Evolutionary conservation across 2,113 vertebrate genomes (phyloP).

Genomic region (Cavia porcellus): DNA sequence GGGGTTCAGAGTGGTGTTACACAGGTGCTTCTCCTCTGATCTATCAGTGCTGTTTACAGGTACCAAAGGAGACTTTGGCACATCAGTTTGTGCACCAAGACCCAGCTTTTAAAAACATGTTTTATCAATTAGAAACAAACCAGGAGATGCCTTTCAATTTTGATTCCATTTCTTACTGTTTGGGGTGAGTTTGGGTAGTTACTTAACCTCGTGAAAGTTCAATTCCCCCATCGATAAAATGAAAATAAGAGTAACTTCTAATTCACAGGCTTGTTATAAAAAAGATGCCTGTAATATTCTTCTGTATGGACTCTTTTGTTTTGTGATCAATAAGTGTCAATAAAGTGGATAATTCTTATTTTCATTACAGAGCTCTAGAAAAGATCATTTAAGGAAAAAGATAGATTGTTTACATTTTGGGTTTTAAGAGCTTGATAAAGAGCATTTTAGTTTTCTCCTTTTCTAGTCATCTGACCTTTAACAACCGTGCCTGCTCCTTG

Average conservation of each 20-base stretch:
- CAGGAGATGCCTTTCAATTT: background rate
- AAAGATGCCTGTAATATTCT: slow-evolving; percentile 1
- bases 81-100: background rate
- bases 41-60: background rate
- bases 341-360: slow-evolving; percentile 45
- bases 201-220: background rate
- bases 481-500: background rate
- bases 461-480: background rate
- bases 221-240: slow-evolving; percentile 28
- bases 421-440: slow-evolving; percentile 18
- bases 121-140: background rate
- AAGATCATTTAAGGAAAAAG: background rate
- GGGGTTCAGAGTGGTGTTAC: background rate
- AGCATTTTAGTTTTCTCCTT: background rate
- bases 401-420: background rate
- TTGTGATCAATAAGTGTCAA: slow-evolving; percentile 5
- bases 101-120: background rate
- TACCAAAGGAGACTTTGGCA: background rate
- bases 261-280: slow-evolving; percentile 33
- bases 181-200: background rate
- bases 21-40: background rate
- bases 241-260: slow-evolving; percentile 4
- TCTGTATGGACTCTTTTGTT: background rate
- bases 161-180: background rate
- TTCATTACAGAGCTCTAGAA: slow-evolving; percentile 39